Conservation (phyloP, 1,140 invertebrate genomes). For the Lineus longissimus region DNA sequence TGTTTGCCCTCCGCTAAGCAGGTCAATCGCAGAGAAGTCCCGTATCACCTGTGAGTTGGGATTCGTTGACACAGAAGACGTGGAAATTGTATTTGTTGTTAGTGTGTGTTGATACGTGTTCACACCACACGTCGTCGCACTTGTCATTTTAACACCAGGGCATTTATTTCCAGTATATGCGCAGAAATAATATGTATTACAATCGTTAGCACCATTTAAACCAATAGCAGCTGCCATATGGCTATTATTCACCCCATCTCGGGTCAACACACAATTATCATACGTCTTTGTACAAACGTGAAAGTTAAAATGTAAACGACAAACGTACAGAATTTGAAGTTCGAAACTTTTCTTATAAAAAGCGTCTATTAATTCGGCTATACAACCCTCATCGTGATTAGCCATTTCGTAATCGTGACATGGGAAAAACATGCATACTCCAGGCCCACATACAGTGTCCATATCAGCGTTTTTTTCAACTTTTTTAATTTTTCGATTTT, state of each 20-base stretch:
- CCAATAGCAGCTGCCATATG: too few species aligned
- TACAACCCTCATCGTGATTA: not conserved
- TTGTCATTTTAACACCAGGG: not conserved
- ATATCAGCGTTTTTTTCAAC: not conserved
- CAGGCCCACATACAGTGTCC: not conserved
- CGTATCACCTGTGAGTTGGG: not conserved
- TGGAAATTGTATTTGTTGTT: not conserved
- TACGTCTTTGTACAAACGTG: constrained; percentile 5
- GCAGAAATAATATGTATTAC: constrained; percentile 5
- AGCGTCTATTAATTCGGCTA: constrained; percentile 1
- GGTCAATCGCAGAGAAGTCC: not conserved
- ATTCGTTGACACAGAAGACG: not conserved
- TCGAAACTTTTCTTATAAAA: constrained; percentile 4
- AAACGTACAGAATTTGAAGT: constrained; percentile 8
- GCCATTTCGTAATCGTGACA: constrained; percentile 7
- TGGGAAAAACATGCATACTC: not conserved
- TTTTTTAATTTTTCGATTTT: not conserved
- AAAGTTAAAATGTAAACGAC: constrained; percentile 7
- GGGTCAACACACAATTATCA: not conserved
- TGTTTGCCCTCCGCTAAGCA: not conserved
- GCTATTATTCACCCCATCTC: not conserved
- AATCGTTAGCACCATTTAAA: constrained; percentile 5
- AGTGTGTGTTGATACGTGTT: not conserved
- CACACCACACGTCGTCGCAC: not conserved
- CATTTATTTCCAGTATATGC: constrained; percentile 7